Percentiles rank a stretch among this genome's conserved stretches.
These are phyloP conservation scores for Stictocephala bisonia DNA, from an alignment of 2,888 invertebrate species.

Conservation along the genomic window DNA sequence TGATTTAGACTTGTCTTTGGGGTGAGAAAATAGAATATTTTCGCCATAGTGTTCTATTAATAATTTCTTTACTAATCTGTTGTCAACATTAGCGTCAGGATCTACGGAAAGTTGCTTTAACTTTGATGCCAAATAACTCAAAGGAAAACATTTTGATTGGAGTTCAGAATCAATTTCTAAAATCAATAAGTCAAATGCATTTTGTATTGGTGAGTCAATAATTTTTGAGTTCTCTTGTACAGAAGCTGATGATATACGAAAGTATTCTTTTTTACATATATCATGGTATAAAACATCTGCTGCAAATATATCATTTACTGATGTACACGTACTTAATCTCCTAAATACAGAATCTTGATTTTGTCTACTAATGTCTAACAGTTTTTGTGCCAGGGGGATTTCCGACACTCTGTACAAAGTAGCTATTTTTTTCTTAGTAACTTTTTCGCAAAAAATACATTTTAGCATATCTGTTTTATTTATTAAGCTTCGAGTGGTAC, in stretches of 20 bases:
- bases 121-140: not conserved
- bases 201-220: not conserved
- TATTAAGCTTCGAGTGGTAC: not conserved
- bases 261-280: constrained; percentile 24
- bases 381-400: not conserved
- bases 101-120: not conserved
- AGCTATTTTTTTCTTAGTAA: constrained; percentile 5
- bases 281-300: constrained; percentile 30
- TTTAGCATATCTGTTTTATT: constrained; percentile 9
- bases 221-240: not conserved
- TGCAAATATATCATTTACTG: constrained; percentile 25
- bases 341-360: constrained; percentile 21
- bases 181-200: not conserved
- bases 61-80: constrained; percentile 13
- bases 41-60: constrained; percentile 23
- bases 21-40: constrained; percentile 19
- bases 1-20: constrained; percentile 6
- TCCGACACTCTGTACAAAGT: constrained; percentile 4
- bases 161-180: constrained; percentile 19
- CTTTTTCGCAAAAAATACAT: constrained; percentile 26
- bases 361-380: not conserved
- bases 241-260: not conserved
- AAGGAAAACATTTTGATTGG: constrained; percentile 19
- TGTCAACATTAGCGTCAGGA: not conserved
- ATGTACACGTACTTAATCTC: constrained; percentile 23